phyloP scores from a whole-genome alignment of 2,888 invertebrate genomes.

The Latheticus oryzae region DNA sequence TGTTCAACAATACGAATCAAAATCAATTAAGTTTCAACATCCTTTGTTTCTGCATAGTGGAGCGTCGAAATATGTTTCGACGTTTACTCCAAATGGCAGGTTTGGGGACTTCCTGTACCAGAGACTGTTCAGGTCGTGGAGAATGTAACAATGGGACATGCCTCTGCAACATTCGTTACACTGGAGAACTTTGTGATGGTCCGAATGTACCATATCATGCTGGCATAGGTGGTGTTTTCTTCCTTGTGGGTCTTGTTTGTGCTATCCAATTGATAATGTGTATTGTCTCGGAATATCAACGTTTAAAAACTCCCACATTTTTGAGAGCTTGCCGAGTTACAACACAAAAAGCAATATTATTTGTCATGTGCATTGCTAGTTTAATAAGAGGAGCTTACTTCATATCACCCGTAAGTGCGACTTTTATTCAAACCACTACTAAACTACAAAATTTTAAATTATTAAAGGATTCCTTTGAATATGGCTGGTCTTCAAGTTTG shows the following conservation, averaged over 20 bases:
- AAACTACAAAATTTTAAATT: background rate
- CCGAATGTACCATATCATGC: conserved; percentile 86
- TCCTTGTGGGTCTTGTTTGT: conserved; percentile 85
- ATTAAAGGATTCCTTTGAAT: conserved; percentile 79
- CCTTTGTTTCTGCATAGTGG: conserved; percentile 23
- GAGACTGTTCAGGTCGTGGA: conserved; percentile 89
- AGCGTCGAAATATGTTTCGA: conserved; percentile 58
- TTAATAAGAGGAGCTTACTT: conserved; percentile 89
- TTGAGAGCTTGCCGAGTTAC: conserved; percentile 87
- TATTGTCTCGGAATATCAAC: conserved; percentile 83
- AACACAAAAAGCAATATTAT: conserved; percentile 89
- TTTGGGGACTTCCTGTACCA: conserved; percentile 71
- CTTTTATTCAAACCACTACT: background rate
- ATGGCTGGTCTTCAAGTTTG: conserved; percentile 87
- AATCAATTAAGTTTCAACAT: background rate
- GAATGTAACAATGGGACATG: conserved; percentile 94
- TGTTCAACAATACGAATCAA: too few species aligned
- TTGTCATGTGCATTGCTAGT: conserved; percentile 88
- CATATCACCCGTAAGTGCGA: conserved; percentile 81
- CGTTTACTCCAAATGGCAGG: conserved; percentile 64
- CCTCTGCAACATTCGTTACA: conserved; percentile 88
- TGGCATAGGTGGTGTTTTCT: conserved; percentile 81
- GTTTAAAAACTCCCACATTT: conserved; percentile 85
- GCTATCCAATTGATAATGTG: conserved; percentile 87
- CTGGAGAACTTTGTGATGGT: conserved; percentile 85